A percentile compares a stretch with the other conserved stretches of the same genome.
phyloP scores from a whole-genome alignment of 2,797 vertebrate genomes.

The Benthosema pterotum region DNA sequence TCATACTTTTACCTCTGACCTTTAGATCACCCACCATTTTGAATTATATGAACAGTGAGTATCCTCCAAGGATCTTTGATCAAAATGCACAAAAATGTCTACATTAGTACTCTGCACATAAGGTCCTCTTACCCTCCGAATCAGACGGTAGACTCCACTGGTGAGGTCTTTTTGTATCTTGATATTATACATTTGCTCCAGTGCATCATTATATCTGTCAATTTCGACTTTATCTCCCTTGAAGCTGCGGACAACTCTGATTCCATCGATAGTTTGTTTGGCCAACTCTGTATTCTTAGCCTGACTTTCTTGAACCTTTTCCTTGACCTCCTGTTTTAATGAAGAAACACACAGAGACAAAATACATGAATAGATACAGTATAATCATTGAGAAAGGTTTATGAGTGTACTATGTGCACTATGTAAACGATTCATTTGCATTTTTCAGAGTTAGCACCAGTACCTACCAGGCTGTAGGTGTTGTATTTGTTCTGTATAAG shows the following conservation, averaged over 20 bases:
- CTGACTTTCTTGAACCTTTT: constrained; percentile 80
- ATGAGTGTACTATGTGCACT: too few species aligned
- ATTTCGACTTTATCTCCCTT: constrained; percentile 77
- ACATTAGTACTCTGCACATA: too few species aligned
- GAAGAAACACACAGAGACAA: background rate
- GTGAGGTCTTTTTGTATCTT: constrained; percentile 67
- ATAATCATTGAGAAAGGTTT: too few species aligned
- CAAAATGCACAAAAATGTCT: too few species aligned
- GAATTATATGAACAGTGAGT: too few species aligned
- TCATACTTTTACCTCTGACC: too few species aligned
- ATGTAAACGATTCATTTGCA: too few species aligned
- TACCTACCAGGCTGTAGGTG: constrained; percentile 67
- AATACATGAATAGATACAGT: too few species aligned
- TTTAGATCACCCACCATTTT: too few species aligned
- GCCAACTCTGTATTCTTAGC: constrained; percentile 80
- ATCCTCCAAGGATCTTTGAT: too few species aligned
- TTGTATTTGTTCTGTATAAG: constrained; percentile 76
- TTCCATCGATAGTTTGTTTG: constrained; percentile 68
- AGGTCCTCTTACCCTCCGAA: constrained; percentile 78
- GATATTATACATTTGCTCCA: constrained; percentile 67
- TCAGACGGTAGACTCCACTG: constrained; percentile 57
- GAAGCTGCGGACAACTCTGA: constrained; percentile 84
- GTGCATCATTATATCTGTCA: constrained; percentile 67
- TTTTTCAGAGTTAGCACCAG: too few species aligned
- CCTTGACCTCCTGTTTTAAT: constrained; percentile 78